phyloP scores from a whole-genome alignment of 2,888 invertebrate species.

The Eustalomyia histrio region DNA sequence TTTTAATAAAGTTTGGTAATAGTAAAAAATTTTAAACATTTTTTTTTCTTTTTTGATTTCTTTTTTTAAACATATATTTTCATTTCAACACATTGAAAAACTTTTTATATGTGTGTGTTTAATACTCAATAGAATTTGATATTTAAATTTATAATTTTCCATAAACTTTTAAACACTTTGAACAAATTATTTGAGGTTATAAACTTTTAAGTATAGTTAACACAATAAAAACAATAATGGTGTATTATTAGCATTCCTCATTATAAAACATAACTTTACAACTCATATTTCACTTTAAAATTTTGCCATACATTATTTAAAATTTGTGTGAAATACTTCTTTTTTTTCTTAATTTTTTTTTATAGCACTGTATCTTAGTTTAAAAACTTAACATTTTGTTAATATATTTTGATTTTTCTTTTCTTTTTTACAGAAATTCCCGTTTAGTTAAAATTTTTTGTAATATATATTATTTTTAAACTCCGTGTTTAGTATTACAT shows the following conservation, averaged over 20 bases:
- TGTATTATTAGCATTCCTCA: too few relatives aligned
- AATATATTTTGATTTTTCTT: constrained; percentile 6
- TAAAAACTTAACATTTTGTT: too few relatives aligned
- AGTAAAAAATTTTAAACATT: constrained; percentile 26
- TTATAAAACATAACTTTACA: too few relatives aligned
- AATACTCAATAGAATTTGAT: neutral
- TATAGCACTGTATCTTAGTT: neutral
- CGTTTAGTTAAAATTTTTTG: constrained; percentile 19
- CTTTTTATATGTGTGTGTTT: neutral
- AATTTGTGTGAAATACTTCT: too few relatives aligned
- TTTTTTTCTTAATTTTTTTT: neutral
- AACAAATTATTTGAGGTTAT: neutral
- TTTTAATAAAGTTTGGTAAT: constrained; percentile 19
- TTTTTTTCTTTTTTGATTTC: constrained; percentile 15
- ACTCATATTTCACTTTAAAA: too few relatives aligned
- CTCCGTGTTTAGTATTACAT: constrained; percentile 51
- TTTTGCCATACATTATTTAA: too few relatives aligned
- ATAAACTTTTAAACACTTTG: constrained; percentile 7
- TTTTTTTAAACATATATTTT: constrained; percentile 19
- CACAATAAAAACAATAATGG: neutral
- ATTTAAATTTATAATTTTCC: neutral
- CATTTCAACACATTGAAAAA: neutral
- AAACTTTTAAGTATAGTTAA: neutral
- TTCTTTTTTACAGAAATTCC: neutral
- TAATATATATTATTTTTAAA: constrained; percentile 17